Evolutionary conservation across 2,113 vertebrate species (phyloP).

Genomic region (human (Homo sapiens)): DNA sequence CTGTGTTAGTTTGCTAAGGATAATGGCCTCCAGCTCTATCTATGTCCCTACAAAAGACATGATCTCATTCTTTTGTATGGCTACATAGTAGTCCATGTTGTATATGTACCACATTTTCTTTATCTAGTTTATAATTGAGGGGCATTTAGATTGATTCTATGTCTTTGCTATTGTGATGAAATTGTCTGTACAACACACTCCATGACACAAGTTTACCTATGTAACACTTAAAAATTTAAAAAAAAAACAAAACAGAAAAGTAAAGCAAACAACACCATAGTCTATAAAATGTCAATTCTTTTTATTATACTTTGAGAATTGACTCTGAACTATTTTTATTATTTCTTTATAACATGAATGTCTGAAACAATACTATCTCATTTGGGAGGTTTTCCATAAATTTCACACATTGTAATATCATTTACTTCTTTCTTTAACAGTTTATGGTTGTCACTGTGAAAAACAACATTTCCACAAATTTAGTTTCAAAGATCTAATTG

Average conservation of each 20-base stretch:
- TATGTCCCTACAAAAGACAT: no score
- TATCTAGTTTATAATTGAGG: no score
- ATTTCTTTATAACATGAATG: no score
- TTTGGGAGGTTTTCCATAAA: neutral
- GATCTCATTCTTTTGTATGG: no score
- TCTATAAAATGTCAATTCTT: neutral
- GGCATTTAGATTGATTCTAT: no score
- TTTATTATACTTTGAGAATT: neutral
- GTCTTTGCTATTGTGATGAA: no score
- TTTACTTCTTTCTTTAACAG: neutral
- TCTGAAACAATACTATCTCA: neutral
- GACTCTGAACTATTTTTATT: neutral
- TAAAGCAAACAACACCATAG: neutral
- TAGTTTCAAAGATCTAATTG: neutral
- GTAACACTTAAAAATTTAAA: neutral
- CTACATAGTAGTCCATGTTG: no score
- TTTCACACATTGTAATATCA: neutral
- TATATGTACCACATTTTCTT: no score
- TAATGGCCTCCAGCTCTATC: no score
- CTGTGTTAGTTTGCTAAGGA: no score
- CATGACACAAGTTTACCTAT: no score
- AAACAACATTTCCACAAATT: neutral
- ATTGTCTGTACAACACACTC: no score
- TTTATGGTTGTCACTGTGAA: neutral
- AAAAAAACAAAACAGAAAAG: neutral